phyloP scores from a whole-genome alignment of 2,113 vertebrate species.

The Pseudorectes ferrugineus region DNA sequence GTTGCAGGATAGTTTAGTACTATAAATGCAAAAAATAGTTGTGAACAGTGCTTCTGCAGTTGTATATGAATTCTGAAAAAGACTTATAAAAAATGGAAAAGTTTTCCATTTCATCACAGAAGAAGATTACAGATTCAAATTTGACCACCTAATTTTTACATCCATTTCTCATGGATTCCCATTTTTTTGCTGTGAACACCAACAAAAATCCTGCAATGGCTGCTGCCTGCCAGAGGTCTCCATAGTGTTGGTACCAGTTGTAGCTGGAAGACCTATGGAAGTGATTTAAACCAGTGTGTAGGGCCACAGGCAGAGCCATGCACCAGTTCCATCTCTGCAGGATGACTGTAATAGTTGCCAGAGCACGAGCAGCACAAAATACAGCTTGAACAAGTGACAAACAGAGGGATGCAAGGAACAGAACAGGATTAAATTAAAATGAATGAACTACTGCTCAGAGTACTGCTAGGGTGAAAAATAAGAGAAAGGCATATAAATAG shows the following conservation, averaged over 20 bases:
- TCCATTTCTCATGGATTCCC: neutral
- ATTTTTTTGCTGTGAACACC: neutral
- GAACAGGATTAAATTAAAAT: neutral
- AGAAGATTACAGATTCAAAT: neutral
- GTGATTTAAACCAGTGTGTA: neutral
- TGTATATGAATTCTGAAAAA: neutral
- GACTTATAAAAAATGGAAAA: neutral
- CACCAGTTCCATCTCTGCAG: neutral
- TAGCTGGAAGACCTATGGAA: neutral
- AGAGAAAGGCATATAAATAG: neutral
- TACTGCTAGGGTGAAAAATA: neutral
- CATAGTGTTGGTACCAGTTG: neutral
- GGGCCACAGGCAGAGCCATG: neutral
- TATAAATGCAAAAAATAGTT: neutral
- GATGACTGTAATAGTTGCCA: neutral
- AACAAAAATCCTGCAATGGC: neutral
- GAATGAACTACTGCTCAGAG: neutral
- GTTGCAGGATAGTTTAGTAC: neutral
- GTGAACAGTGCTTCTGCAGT: neutral
- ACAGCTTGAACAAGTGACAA: neutral
- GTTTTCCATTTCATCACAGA: neutral
- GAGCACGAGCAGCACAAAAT: neutral
- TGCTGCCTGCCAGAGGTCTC: neutral
- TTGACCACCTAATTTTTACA: neutral
- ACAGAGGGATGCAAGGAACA: neutral